Conservation (phyloP, 2,113 vertebrate genomes). For the Ophthalmolycus amberensis region DNA sequence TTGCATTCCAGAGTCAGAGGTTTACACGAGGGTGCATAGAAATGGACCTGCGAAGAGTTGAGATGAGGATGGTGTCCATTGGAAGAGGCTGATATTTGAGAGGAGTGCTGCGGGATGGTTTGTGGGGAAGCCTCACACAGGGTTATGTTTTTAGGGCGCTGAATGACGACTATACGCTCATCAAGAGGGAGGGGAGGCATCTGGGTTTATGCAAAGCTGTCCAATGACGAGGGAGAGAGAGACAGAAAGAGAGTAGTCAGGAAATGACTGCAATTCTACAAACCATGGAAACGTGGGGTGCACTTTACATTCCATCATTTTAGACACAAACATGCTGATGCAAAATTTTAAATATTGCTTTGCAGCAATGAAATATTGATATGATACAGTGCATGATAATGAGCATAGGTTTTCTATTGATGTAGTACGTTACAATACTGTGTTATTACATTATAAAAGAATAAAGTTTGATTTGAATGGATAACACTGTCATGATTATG, state of each 20-base stretch:
- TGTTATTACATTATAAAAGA: neutral
- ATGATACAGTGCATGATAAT: neutral
- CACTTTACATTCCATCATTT: constrained; percentile 62
- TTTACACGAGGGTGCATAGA: constrained; percentile 74
- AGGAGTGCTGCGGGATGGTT: constrained; percentile 73
- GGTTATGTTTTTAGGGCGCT: constrained; percentile 83
- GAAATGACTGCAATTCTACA: neutral
- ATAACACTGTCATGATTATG: constrained; percentile 20
- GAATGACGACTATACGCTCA: constrained; percentile 88
- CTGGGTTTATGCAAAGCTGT: constrained; percentile 83
- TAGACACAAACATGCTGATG: constrained; percentile 11
- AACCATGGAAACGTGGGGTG: constrained; percentile 33
- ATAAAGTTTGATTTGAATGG: constrained; percentile 51
- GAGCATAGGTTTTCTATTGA: neutral
- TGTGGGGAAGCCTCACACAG: constrained; percentile 81
- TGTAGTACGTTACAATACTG: neutral
- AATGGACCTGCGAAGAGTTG: constrained; percentile 67
- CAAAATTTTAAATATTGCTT: neutral
- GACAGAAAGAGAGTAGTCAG: constrained; percentile 45
- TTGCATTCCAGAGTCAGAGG: constrained; percentile 83
- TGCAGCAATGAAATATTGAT: constrained; percentile 34
- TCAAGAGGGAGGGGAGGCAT: constrained; percentile 91
- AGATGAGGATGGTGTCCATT: constrained; percentile 71
- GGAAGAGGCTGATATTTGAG: constrained; percentile 68
- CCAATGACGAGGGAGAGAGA: constrained; percentile 52